Conservation (phyloP, 2,888 invertebrate species). For the Elegia similella region DNA sequence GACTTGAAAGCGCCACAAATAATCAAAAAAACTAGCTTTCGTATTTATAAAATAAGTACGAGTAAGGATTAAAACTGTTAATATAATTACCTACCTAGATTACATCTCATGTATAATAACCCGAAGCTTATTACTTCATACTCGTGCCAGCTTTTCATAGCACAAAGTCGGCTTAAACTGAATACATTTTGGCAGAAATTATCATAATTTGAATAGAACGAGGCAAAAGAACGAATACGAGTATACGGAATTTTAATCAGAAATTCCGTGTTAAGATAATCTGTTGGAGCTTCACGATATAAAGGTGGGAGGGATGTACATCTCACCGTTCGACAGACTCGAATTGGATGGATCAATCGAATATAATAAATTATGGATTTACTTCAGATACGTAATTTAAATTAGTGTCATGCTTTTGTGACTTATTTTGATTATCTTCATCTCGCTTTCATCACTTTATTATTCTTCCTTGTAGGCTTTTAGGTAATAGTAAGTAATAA, state of each 20-base stretch:
- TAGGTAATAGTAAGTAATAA: no score
- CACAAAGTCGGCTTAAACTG: conserved; percentile 15
- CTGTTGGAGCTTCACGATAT: not conserved
- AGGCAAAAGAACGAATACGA: conserved; percentile 13
- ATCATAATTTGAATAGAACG: conserved; percentile 14
- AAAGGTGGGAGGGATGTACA: not conserved
- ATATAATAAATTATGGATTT: not conserved
- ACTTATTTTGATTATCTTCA: no score
- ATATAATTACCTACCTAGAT: not conserved
- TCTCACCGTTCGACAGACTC: not conserved
- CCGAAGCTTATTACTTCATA: conserved; percentile 3
- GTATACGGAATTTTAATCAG: conserved; percentile 13
- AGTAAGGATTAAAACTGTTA: no score
- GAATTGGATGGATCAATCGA: conserved; percentile 1
- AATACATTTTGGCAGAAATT: conserved; percentile 16
- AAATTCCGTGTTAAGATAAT: conserved; percentile 13
- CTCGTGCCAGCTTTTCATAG: conserved; percentile 12
- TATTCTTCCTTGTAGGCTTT: no score
- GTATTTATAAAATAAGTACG: no score
- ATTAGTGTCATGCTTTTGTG: no score
- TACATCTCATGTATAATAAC: not conserved
- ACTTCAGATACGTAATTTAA: no score
- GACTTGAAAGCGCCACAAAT: no score
- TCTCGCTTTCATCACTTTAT: no score
- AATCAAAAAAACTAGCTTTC: no score